phyloP scores from a whole-genome alignment of 2,888 invertebrate species.

The Rhagonycha lutea region DNA sequence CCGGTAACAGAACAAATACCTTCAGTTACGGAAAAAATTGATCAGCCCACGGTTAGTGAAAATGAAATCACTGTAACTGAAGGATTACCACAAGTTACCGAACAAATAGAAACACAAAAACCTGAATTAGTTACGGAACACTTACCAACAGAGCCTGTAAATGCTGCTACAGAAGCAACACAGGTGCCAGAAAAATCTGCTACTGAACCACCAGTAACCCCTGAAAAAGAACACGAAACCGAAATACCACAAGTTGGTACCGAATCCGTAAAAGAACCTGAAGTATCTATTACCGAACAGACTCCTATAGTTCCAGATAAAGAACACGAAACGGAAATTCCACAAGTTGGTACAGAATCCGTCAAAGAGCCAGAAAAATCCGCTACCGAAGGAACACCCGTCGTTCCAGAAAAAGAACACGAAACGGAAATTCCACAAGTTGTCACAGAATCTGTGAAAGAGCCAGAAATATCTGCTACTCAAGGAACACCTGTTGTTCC shows the following conservation, averaged over 20 bases:
- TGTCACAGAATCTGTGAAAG: neutral
- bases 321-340: neutral
- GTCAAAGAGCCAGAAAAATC: slow-evolving; percentile 2
- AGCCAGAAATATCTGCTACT: neutral
- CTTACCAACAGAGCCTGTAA: neutral
- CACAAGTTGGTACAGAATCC: neutral
- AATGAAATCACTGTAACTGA: neutral
- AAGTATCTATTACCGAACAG: neutral
- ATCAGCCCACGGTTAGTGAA: neutral
- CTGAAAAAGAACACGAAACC: no score
- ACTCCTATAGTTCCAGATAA: neutral
- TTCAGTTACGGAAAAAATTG: slow-evolving; percentile 24
- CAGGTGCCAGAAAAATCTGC: neutral
- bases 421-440: neutral
- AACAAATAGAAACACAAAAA: neutral
- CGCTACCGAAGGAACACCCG: neutral
- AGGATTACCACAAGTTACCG: neutral
- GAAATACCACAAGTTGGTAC: no score
- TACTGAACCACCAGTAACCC: neutral
- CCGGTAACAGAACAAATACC: slow-evolving; percentile 12
- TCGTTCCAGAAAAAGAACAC: neutral
- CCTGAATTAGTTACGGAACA: neutral
- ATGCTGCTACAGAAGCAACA: neutral
- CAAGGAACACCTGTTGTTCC: neutral
- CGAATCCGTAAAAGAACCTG: no score